Base-by-base conservation (phyloP, 2,888 invertebrate genomes). In the Scrobipalpa atriplicella region DNA sequence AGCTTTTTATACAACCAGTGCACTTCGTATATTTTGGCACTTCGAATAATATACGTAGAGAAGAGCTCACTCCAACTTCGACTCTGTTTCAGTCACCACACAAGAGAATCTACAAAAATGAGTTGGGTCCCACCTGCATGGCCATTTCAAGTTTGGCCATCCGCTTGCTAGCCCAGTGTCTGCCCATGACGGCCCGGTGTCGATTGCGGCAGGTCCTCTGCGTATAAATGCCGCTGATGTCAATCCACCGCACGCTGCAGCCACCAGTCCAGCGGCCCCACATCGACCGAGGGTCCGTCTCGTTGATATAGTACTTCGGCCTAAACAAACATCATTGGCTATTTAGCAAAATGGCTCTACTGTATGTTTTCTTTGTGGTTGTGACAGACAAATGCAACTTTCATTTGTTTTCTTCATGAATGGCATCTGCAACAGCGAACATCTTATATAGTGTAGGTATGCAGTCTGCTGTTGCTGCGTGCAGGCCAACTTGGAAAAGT, bases 181-280 rank as follows among this genome's bases (percentile, higher is more conserved):
- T 67, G 47, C 90, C 90, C 63, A 78, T 73, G 60, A 79, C 69
- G 0, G 89, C 80, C 1, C 75, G 75, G 65, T 73, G 64, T 3
- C 74, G 70, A 74, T 80, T 84, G 9, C 90, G 76, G 69, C 89
- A 90, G 0, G 81, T 73, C 8, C 90, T 75, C 77, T 90, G 90
- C 0, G 89, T 89, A 81, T 87, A 90, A 1, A 87, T 70, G 0
- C 82, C 81, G 63, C 78, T 83, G 8, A 89, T 72, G 73, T 90
- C 90, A 0, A 83, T 78, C 85, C 86, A 90, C 0, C 90, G 80
- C 64, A 89, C 86, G 0, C 85, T 77, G 66, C 90, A 90, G 8
- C 90, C 90, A 2, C 89, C 90, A 0, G 88, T 84, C 82, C 85
- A 90, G 0, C 83, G 78, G 0, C 90, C 90, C 75, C 80, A 87